Conservation (phyloP, 2,797 vertebrate species). For the Anas flavirostris region DNA sequence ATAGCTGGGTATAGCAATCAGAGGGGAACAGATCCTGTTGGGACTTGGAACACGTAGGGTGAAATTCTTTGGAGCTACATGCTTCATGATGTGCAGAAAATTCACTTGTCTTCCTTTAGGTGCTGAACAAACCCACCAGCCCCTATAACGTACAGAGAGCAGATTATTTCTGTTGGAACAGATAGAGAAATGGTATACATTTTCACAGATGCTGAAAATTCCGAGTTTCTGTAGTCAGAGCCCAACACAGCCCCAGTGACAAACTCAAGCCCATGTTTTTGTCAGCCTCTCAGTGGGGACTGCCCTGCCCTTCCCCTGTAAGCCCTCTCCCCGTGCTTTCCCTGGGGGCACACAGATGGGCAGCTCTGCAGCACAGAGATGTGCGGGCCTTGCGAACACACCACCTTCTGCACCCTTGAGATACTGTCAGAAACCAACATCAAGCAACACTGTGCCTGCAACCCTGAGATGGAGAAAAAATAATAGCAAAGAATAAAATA, state of each 20-base stretch:
- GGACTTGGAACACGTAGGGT: neutral
- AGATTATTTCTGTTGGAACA: neutral
- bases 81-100: neutral
- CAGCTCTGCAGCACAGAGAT: neutral
- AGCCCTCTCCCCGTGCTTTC: neutral
- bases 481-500: neutral
- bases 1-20: accelerated
- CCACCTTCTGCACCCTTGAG: accelerated
- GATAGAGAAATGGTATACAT: neutral
- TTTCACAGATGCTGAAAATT: neutral
- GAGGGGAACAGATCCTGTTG: neutral
- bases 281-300: accelerated
- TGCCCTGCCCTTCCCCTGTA: neutral
- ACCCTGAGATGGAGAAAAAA: neutral
- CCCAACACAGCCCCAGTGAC: neutral
- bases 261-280: neutral
- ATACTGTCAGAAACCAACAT: neutral
- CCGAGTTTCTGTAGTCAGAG: neutral
- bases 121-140: neutral
- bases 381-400: neutral
- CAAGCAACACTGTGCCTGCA: neutral
- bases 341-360: neutral
- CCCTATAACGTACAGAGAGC: neutral
- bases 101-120: neutral
- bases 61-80: neutral